Evolutionary conservation across 2,888 invertebrate species (phyloP).

Genomic region (Aleiodes alternator): DNA sequence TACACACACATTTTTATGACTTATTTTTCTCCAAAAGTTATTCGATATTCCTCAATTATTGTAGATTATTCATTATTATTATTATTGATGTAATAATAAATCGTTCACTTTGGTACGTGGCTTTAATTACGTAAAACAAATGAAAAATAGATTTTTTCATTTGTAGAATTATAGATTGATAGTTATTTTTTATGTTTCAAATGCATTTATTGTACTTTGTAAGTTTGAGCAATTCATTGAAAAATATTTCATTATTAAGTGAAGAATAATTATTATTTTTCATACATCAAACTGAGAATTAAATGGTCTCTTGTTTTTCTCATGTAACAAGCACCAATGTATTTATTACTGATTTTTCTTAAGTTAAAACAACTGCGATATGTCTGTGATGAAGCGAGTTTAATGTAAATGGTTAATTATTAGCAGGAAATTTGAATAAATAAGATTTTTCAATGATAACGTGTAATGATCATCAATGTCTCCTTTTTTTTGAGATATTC

Average conservation of each 20-base stretch:
- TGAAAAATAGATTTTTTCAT: slow-evolving; percentile 6
- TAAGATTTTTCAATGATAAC: no score
- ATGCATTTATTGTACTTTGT: slow-evolving; percentile 14
- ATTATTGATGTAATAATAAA: slow-evolving; percentile 41
- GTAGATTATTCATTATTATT: slow-evolving; percentile 34
- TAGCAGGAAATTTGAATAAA: no score
- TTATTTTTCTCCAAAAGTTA: not conserved
- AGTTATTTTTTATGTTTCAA: slow-evolving; percentile 25
- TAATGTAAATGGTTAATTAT: no score
- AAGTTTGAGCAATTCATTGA: not conserved
- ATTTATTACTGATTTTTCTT: not conserved
- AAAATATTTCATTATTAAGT: not conserved
- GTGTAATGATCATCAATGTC: no score
- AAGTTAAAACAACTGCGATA: slow-evolving; percentile 14
- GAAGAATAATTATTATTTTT: not conserved
- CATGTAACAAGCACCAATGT: slow-evolving; percentile 24
- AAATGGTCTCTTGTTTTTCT: slow-evolving; percentile 1
- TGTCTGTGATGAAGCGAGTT: slow-evolving; percentile 21
- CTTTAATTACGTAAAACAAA: slow-evolving; percentile 61
- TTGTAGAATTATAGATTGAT: slow-evolving; percentile 5
- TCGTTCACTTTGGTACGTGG: slow-evolving; percentile 63
- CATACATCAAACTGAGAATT: slow-evolving; percentile 10
- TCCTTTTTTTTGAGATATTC: no score
- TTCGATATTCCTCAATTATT: not conserved
- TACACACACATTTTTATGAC: not conserved